Evolutionary conservation across 2,888 invertebrate genomes (phyloP), one percentile per base, ranked within the genome.

Genomic region (Branchipolynoe longqiensis): DNA sequence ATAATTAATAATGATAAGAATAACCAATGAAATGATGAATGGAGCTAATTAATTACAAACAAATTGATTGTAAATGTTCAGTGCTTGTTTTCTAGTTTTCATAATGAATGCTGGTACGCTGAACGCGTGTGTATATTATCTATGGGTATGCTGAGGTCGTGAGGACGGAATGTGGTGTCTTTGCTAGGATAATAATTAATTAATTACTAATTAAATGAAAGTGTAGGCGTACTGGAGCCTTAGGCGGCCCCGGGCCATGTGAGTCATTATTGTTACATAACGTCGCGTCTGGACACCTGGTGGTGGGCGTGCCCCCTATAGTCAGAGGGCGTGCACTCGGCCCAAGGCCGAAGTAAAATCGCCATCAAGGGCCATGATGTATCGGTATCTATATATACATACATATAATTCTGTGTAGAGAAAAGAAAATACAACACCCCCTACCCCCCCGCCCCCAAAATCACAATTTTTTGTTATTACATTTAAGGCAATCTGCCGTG

Each of bases 371-470:
- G 48, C 41, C 48, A 78, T 78, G 31, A 78, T 54, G 78, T 78
- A 78, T 28, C 78, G 36, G 38, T 69, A 31, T 78, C n/a, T n/a
- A n/a, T n/a, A n/a, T n/a, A n/a, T n/a, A n/a, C n/a, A n/a, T n/a
- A n/a, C n/a, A 78, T 78, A 54, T 78, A 78, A 78, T 31, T 78
- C 41, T 78, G 78, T 78, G 78, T 78, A 78, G 78, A 54, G 31
- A 38, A 18, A 62, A 48, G 31, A 58, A 58, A n/a, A 62, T 4
- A 33, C 14, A 33, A 69, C 18, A 62, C n/a, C n/a, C n/a, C n/a
- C n/a, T n/a, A n/a, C n/a, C n/a, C n/a, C n/a, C n/a, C n/a, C n/a
- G n/a, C n/a, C n/a, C n/a, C n/a, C n/a, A n/a, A n/a, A n/a, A n/a
- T n/a, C n/a, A n/a, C n/a, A n/a, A n/a, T n/a, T n/a, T n/a, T n/a